Evolutionary conservation across 2,888 invertebrate genomes (phyloP), one percentile per base, ranked within the genome.

Genomic region (Oscheius myriophilus): DNA sequence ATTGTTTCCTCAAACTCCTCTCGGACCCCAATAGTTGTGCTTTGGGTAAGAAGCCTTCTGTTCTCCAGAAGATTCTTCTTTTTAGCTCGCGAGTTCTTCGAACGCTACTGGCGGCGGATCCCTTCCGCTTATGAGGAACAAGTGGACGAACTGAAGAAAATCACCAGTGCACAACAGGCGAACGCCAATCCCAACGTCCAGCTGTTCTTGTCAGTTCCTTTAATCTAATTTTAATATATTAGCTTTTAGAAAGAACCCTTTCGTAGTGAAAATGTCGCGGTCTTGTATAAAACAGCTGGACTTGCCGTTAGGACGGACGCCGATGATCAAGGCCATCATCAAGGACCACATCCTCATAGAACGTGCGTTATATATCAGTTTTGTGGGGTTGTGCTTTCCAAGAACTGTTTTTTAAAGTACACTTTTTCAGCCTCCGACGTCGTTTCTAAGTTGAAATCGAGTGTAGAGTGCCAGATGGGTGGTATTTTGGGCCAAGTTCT

Each of bases 381-480:
- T 25, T 25, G 14, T 54, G 3, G 33, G 33, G 9, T 9, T 9
- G 33, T n/a, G 33, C 33, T 54, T n/a, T 57, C 57, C 9, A 4
- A 25, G 39, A 57, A 12, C 4, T 16, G 7, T 51, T 9, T n/a
- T 61, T 18, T 25, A 16, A 61, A n/a, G 16, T 14, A n/a, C 46
- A 3, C 16, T 7, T 12, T 67, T 72, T 49, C 42, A 75, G 75
- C 42, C 18, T 55, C 62, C 14, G 75, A 75, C 23, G 57, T 55
- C 7, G 51, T 65, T 3, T 59, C 70, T 18, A 72, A 73, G 39
- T 39, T 65, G 43, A 61, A 63, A 51, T 55, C 66, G 23, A 61
- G 70, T 18, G 54, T 75, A 0, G 75, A 75, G 21, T 62, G 70
- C 54, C 75, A 75, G 54, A 73, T 75, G 70, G 80, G 80, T 16